Base-by-base conservation (phyloP, 2,113 vertebrate species). In the Neodon shergylaensis region DNA sequence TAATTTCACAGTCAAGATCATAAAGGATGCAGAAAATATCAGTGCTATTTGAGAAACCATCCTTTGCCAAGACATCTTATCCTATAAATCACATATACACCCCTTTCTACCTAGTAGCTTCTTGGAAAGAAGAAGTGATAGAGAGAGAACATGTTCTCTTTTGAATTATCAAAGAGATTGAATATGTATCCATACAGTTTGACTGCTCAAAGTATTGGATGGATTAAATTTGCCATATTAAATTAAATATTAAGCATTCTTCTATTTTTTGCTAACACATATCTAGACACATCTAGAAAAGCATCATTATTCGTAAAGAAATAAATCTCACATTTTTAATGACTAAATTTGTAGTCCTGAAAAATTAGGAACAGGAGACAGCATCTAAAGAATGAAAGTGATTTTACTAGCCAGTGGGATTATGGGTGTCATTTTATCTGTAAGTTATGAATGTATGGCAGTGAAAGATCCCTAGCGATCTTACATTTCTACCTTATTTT, bases 101-200 rank as follows among this genome's bases (percentile, higher is more conserved):
- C 63, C 16, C 22, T 86, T 31, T 54, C 17, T 11, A 87, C 68
- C 66, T 22, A 74, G 7, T 33, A n/a, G 39, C 39, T 11, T 94
- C 74, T 86, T 86, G 31, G n/a, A 78, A 14, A 88, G 90, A 85
- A 88, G n/a, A 21, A 13, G 36, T 9, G 1, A 49, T 72, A 4
- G n/a, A 31, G 52, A 90, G 73, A 90, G 78, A 81, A 86, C 88
- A n/a, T 74, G n/a, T n/a, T n/a, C n/a, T n/a, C n/a, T n/a, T n/a
- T n/a, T n/a, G n/a, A n/a, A n/a, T n/a, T 39, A 68, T 44, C 36
- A 87, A 70, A 91, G 42, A 66, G 0, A 79, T 42, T 77, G 58
- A 86, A 63, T 36, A 12, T 65, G 5, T 7, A 26, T 42, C 11
- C 16, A 85, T 66, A 81, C 6, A 42, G 21, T 72, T 33, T 54